Evolutionary conservation across 2,888 invertebrate genomes (phyloP).

Genomic region (Aelia acuminata): DNA sequence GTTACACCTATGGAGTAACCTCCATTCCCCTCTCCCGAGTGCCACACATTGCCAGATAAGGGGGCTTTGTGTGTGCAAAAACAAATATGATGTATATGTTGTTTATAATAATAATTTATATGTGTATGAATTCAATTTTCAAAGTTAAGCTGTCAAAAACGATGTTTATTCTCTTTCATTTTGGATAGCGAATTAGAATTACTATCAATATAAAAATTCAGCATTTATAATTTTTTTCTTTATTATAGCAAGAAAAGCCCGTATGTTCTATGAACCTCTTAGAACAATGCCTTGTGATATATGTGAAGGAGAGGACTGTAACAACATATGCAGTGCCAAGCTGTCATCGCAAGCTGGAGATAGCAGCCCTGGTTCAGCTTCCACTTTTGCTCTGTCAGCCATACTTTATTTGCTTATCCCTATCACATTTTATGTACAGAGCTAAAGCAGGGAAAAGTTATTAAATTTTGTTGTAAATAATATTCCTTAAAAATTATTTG

Average conservation of each 20-base stretch:
- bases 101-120: too few relatives aligned
- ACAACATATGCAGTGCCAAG: constrained; percentile 68
- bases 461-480: not conserved
- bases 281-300: constrained; percentile 84
- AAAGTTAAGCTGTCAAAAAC: too few relatives aligned
- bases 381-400: not conserved
- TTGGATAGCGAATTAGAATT: too few relatives aligned
- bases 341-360: constrained; percentile 44
- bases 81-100: too few relatives aligned
- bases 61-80: too few relatives aligned
- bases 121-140: too few relatives aligned
- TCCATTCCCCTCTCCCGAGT: too few relatives aligned
- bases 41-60: too few relatives aligned
- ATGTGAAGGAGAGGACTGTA: constrained; percentile 80
- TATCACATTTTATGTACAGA: constrained; percentile 1
- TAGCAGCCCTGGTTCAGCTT: constrained; percentile 35
- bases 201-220: too few relatives aligned
- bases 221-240: constrained; percentile 50
- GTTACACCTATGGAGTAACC: too few relatives aligned
- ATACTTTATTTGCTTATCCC: constrained; percentile 15
- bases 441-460: not conserved
- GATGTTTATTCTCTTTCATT: too few relatives aligned
- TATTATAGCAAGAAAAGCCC: constrained; percentile 81
- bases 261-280: constrained; percentile 84
- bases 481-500: not conserved